A percentile compares a stretch with the other conserved stretches of the same genome.
Evolutionary conservation across 2,797 vertebrate species (phyloP).

Genomic region (Gobionotothen gibberifrons): DNA sequence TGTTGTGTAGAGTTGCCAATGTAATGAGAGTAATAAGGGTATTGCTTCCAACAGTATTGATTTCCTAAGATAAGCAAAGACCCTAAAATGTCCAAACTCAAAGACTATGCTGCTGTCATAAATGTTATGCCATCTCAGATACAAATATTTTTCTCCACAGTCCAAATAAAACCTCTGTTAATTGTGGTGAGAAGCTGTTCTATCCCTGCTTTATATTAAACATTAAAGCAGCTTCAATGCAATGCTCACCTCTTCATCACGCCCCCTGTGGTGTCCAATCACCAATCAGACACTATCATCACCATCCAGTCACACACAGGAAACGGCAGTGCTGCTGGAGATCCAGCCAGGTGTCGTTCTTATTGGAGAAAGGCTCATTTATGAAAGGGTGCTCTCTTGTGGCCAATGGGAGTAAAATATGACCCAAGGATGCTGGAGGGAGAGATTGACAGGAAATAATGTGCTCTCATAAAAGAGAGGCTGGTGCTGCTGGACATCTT

Average conservation of each 20-base stretch:
- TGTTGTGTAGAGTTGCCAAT: slow-evolving; percentile 6
- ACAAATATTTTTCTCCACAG: neutral
- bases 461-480: slow-evolving; percentile 42
- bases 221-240: neutral
- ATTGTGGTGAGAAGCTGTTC: neutral
- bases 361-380: slow-evolving; percentile 56
- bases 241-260: slow-evolving; percentile 17
- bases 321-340: slow-evolving; percentile 25
- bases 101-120: neutral
- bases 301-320: slow-evolving; percentile 19
- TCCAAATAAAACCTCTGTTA: neutral
- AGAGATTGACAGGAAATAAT: slow-evolving; percentile 57
- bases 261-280: slow-evolving; percentile 24
- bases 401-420: slow-evolving; percentile 66
- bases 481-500: slow-evolving; percentile 28
- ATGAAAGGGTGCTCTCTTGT: slow-evolving; percentile 84
- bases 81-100: neutral
- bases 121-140: neutral
- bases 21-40: neutral
- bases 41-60: neutral
- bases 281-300: slow-evolving; percentile 29
- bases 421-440: slow-evolving; percentile 33
- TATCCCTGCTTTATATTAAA: neutral
- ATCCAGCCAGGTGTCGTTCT: slow-evolving; percentile 21
- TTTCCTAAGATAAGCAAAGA: neutral